Conservation (phyloP, 2,797 vertebrate genomes). For the Acrossocheilus wenchowensis region DNA sequence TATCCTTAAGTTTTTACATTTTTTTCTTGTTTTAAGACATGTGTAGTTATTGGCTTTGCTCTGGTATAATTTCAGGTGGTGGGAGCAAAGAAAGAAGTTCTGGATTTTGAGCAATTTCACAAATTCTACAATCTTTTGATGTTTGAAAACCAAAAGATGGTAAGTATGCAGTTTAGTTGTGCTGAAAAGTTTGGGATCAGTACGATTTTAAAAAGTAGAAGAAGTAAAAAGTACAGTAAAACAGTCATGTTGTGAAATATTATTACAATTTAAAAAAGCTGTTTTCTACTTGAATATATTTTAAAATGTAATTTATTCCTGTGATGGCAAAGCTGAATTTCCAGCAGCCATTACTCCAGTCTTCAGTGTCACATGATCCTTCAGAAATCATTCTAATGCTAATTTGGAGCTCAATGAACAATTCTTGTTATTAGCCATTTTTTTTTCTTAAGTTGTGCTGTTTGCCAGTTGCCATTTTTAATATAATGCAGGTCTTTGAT, state of each 20-base stretch:
- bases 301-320: neutral
- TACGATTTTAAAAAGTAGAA: too few species aligned
- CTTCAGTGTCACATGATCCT: neutral
- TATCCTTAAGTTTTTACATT: neutral
- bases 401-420: neutral
- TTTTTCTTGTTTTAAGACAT: neutral
- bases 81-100: conserved; percentile 87
- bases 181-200: neutral
- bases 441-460: neutral
- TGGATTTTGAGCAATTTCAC: conserved; percentile 95
- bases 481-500: neutral
- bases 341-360: too few species aligned
- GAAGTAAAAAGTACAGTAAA: neutral
- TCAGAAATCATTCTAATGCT: neutral
- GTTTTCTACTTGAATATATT: neutral
- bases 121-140: conserved; percentile 95
- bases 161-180: conserved; percentile 70
- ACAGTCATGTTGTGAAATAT: neutral
- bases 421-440: neutral
- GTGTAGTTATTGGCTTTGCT: neutral
- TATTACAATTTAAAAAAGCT: neutral
- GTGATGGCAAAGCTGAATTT: neutral
- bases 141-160: conserved; percentile 93
- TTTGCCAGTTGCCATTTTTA: neutral
- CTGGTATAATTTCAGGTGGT: conserved; percentile 79